Percentiles rank a stretch among this genome's conserved stretches.
phyloP scores from a whole-genome alignment of 2,797 vertebrate genomes.

The Tamandua tetradactyla region DNA sequence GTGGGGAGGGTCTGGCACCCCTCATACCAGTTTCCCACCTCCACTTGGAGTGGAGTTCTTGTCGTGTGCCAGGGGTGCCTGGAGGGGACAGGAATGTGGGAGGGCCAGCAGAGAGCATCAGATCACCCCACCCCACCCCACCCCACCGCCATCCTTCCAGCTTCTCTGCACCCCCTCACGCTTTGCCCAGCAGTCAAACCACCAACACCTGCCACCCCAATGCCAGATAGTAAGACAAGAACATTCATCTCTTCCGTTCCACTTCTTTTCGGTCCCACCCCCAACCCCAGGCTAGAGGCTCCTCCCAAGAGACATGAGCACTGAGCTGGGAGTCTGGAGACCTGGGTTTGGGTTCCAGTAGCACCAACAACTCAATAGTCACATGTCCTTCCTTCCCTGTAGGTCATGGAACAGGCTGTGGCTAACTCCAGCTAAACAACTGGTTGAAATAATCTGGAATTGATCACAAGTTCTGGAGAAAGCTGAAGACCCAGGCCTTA shows the following conservation, averaged over 20 bases:
- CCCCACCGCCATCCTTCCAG: accelerated
- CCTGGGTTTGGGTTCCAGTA: background rate
- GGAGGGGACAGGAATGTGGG: background rate
- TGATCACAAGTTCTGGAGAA: background rate
- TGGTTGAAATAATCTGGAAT: background rate
- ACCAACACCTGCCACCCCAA: background rate
- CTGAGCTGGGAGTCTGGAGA: background rate
- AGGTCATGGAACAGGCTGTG: background rate
- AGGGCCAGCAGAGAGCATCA: background rate
- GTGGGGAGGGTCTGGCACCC: no score
- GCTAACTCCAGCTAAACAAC: background rate
- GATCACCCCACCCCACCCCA: background rate
- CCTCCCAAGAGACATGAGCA: background rate
- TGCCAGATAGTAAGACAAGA: background rate
- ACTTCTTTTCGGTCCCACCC: background rate
- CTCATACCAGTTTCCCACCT: background rate
- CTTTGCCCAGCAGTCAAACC: constrained; percentile 3
- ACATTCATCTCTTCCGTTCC: background rate
- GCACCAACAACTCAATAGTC: background rate
- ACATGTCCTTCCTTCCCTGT: background rate
- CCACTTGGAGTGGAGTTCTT: background rate
- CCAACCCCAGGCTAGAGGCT: background rate
- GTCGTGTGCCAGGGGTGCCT: background rate
- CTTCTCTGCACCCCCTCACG: background rate
- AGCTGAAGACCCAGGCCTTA: background rate